phyloP scores from a whole-genome alignment of 2,797 vertebrate species.

The Anabas testudineus region DNA sequence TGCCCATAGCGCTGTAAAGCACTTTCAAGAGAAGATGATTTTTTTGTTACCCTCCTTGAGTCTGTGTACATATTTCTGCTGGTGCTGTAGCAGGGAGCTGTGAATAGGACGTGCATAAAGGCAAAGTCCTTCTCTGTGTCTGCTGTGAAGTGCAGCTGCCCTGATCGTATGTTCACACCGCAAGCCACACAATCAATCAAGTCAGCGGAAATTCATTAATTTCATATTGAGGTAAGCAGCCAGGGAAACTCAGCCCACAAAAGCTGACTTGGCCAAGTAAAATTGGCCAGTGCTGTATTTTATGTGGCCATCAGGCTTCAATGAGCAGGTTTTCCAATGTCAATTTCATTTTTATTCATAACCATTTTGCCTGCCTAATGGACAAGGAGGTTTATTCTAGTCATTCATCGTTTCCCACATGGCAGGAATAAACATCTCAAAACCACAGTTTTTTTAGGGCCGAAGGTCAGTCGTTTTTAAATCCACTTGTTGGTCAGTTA shows the following conservation, averaged over 20 bases:
- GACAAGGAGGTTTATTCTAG: conserved; percentile 55
- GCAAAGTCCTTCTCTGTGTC: conserved; percentile 25
- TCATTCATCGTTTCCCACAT: conserved; percentile 26
- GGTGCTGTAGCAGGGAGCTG: not conserved
- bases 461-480: not conserved
- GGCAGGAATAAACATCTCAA: conserved; percentile 40
- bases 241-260: conserved; percentile 35
- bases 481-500: conserved; percentile 9
- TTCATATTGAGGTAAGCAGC: conserved; percentile 49
- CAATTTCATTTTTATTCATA: conserved; percentile 68
- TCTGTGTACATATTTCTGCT: conserved; percentile 30
- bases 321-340: conserved; percentile 58
- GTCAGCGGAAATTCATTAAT: conserved; percentile 52
- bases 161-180: conserved; percentile 40
- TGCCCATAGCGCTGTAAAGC: conserved; percentile 42
- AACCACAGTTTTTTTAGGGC: conserved; percentile 5
- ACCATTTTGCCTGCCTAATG: conserved; percentile 58
- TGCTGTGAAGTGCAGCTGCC: conserved; percentile 46
- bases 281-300: conserved; percentile 42
- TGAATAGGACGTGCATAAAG: conserved; percentile 9
- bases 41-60: conserved; percentile 8
- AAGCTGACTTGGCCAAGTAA: conserved; percentile 39
- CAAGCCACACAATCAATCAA: conserved; percentile 62
- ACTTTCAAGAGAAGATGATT: conserved; percentile 25
- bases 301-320: conserved; percentile 50